Percentiles rank a stretch among this genome's conserved stretches.
Conservation (phyloP, 2,113 vertebrate genomes). For the Rhineura floridana region DNA sequence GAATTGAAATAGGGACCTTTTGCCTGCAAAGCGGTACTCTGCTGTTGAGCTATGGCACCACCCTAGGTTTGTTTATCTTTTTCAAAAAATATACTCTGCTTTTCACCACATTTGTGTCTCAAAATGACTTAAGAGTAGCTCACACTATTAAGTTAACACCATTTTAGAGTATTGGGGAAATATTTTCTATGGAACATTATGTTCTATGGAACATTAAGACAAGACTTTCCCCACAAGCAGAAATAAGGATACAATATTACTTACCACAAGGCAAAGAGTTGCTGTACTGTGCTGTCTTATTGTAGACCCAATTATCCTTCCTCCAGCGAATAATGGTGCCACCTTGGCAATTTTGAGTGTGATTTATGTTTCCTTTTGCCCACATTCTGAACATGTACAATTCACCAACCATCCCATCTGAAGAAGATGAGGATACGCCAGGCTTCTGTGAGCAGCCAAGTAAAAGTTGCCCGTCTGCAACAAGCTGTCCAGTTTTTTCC, state of each 20-base stretch:
- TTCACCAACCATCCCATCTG: constrained; percentile 65
- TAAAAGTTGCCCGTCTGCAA: constrained; percentile 62
- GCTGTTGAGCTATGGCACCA: no score
- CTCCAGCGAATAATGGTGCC: constrained; percentile 69
- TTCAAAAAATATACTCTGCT: no score
- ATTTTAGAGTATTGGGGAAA: not conserved
- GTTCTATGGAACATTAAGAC: constrained; percentile 1
- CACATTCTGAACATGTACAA: constrained; percentile 77
- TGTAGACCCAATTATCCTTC: constrained; percentile 64
- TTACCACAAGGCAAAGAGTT: constrained; percentile 66
- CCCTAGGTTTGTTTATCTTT: no score
- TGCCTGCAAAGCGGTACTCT: no score
- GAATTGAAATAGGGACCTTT: no score
- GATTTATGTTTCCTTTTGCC: constrained; percentile 55
- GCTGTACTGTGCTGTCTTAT: constrained; percentile 47
- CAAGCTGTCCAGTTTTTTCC: constrained; percentile 38
- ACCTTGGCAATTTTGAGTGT: constrained; percentile 45
- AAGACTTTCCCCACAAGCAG: not conserved
- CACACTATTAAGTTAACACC: not conserved
- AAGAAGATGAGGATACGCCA: not conserved
- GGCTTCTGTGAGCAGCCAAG: constrained; percentile 68
- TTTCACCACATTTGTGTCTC: no score
- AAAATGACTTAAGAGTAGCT: no score
- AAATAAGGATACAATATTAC: constrained; percentile 30
- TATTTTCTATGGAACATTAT: no score